phyloP scores from a whole-genome alignment of 2,797 vertebrate genomes.

The Ceryle rudis region DNA sequence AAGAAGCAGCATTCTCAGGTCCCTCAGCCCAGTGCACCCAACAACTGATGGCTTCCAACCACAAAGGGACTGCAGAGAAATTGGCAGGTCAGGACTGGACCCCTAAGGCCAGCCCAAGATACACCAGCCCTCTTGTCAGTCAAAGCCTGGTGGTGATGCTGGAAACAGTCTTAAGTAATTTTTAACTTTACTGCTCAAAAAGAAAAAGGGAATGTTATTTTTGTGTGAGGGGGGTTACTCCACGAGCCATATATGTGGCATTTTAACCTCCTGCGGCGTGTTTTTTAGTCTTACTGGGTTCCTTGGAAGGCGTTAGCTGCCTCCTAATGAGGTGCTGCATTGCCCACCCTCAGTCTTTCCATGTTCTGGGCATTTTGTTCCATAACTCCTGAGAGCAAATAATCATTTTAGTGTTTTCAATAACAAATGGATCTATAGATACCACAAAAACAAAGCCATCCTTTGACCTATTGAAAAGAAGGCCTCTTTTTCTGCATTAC shows the following conservation, averaged over 20 bases:
- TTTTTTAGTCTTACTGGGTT: neutral
- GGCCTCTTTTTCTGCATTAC: rapidly evolving
- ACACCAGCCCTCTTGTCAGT: neutral
- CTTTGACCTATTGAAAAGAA: neutral
- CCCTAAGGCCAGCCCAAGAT: too few species aligned
- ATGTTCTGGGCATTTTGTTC: neutral
- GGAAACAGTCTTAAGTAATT: neutral
- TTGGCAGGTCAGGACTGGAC: neutral
- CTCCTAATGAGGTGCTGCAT: neutral
- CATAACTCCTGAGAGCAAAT: neutral
- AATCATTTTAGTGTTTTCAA: neutral
- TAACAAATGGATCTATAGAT: neutral
- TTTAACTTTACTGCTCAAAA: neutral
- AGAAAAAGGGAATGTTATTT: neutral
- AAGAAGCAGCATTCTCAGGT: rapidly evolving
- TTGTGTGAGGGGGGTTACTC: neutral
- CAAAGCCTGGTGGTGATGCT: neutral
- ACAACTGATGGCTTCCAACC: neutral
- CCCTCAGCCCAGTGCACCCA: rapidly evolving
- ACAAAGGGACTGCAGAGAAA: neutral
- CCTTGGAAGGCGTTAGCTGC: neutral
- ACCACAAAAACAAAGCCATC: neutral
- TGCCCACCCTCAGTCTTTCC: neutral
- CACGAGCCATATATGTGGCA: neutral
- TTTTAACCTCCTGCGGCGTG: neutral